These are phyloP conservation scores for Plectropomus leopardus DNA, from an alignment of 2,113 vertebrate genomes.

Conservation along the genomic window DNA sequence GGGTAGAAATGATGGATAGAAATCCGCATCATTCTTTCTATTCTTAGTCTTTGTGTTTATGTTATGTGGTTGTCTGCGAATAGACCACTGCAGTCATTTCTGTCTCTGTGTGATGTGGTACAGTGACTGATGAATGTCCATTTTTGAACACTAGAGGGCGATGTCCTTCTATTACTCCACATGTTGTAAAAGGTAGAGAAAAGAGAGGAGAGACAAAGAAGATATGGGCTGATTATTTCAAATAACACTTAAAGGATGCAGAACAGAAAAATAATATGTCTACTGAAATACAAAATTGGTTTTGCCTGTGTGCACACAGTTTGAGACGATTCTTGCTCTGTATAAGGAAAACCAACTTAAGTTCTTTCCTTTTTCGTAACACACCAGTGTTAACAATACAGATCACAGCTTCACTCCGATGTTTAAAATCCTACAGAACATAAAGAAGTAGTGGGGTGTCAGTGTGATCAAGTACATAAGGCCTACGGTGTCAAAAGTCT, in stretches of 20 bases:
- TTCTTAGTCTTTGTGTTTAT: constrained; percentile 48
- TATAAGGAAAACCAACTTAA: not conserved
- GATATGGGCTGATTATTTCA: not conserved
- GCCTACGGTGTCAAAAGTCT: not conserved
- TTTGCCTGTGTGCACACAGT: not conserved
- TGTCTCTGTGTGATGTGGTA: constrained; percentile 10
- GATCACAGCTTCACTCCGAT: not conserved
- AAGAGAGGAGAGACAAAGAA: constrained; percentile 42
- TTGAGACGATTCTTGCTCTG: not conserved
- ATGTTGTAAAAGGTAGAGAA: not conserved
- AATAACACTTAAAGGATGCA: not conserved
- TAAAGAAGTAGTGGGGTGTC: not conserved
- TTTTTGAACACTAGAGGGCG: constrained; percentile 63
- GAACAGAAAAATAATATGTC: not conserved
- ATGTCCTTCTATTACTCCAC: not conserved
- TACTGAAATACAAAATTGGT: not conserved
- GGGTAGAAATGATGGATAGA: not conserved
- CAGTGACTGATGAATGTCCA: not conserved
- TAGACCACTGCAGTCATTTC: constrained; percentile 9
- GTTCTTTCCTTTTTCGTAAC: not conserved
- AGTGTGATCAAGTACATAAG: not conserved
- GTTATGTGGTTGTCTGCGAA: constrained; percentile 42
- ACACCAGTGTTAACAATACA: not conserved
- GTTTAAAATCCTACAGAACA: not conserved
- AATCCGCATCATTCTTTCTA: constrained; percentile 30